phyloP scores from a whole-genome alignment of 2,113 vertebrate species.

The Orientallactaga bullata region DNA sequence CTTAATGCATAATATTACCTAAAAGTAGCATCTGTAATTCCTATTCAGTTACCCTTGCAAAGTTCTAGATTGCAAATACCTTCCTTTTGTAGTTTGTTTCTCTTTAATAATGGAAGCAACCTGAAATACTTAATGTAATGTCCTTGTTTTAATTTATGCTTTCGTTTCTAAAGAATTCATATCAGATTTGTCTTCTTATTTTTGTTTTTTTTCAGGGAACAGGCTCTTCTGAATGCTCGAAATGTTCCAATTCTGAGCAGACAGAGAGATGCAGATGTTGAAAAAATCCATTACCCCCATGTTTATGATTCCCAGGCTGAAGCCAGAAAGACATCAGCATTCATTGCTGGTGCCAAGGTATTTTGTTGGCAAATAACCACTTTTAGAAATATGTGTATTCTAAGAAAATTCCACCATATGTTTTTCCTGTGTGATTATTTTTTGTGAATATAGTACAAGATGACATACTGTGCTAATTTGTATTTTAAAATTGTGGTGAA shows the following conservation, averaged over 20 bases:
- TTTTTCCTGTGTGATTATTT: background rate
- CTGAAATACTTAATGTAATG: slow-evolving; percentile 30
- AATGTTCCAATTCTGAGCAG: slow-evolving; percentile 89
- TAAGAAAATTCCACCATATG: background rate
- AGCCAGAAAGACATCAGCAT: slow-evolving; percentile 94
- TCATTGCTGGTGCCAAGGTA: slow-evolving; percentile 97
- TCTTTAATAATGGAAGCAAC: slow-evolving; percentile 1
- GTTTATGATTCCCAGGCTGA: slow-evolving; percentile 96
- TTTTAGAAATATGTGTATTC: slow-evolving; percentile 49
- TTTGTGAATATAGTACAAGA: slow-evolving; percentile 12
- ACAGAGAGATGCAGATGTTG: slow-evolving; percentile 88
- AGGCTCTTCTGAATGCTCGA: slow-evolving; percentile 93
- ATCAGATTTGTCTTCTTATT: background rate
- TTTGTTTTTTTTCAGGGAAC: slow-evolving; percentile 90
- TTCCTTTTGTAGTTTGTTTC: slow-evolving; percentile 27
- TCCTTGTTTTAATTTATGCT: slow-evolving; percentile 7
- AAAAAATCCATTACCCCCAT: slow-evolving; percentile 93
- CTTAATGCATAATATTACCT: slow-evolving; percentile 40
- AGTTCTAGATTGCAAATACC: slow-evolving; percentile 25
- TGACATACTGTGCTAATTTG: slow-evolving; percentile 52
- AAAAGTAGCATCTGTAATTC: slow-evolving; percentile 1
- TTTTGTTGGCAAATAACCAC: slow-evolving; percentile 55
- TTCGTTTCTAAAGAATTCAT: slow-evolving; percentile 60
- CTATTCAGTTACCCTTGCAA: slow-evolving; percentile 18
- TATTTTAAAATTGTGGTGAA: slow-evolving; percentile 50